Base-by-base conservation (phyloP, 2,888 invertebrate genomes). In the Ischnus inquisitorius region DNA sequence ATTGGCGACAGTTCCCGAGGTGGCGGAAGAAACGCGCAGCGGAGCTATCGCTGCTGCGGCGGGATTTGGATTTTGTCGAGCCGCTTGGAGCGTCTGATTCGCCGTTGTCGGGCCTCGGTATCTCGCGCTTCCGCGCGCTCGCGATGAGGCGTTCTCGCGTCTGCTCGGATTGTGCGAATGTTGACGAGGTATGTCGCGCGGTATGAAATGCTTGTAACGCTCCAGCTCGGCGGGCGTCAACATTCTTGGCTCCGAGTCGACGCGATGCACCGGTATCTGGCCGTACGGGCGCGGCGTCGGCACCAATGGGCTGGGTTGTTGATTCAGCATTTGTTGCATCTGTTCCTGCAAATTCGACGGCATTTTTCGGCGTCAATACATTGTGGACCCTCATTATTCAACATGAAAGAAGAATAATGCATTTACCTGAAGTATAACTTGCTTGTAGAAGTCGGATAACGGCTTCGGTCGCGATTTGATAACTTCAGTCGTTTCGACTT, bases 201-300 rank as follows among this genome's bases (percentile, higher is more conserved):
- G 90, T 79, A 92, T 90, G 2, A 93, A 87, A 84, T 94, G 92
- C 72, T 92, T 92, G 79, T 91, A 94, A 48, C 94, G 93, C 12
- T 95, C 94, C 78, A 95, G 93, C 88, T 96, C 95, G 48, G 93
- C 93, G 0, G 95, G 93, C 28, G 94, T 92, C 5, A 95, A 88
- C 2, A 95, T 95, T 62, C 95, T 89, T 0, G 95, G 95, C 88
- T 95, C 95, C 19, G 95, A 93, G 3, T 95, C 95, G 25, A 95
- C 94, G 79, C 95, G 92, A 83, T 95, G 95, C 8, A 95, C 95
- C 0, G 95, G 94, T 84, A 95, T 95, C 84, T 95, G 95, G 1
- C 94, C 91, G 64, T 89, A 91, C 3, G 89, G 90, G 60, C 90
- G 88, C 25, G 86, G 86, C 69, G 87, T 88, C 16, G 88, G 87